A percentile compares a stretch with the other conserved stretches of the same genome.
Evolutionary conservation across 2,797 vertebrate genomes (phyloP).

Genomic region (Semotilus atromaculatus): DNA sequence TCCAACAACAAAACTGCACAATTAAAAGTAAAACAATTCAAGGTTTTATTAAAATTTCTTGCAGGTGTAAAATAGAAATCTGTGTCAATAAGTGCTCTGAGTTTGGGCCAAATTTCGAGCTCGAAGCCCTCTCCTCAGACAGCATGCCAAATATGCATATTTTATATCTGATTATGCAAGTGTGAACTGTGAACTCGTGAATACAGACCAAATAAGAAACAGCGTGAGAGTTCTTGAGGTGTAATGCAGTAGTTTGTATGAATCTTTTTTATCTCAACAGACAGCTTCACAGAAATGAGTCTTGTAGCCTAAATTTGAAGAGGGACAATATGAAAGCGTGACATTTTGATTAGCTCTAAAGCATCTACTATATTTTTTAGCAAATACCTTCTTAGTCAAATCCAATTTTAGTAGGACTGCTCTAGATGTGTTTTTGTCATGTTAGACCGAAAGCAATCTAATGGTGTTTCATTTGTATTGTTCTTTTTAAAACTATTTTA

Average conservation of each 20-base stretch:
- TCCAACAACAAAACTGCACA: background rate
- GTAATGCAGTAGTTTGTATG: background rate
- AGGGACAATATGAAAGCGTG: background rate
- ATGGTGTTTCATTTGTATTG: background rate
- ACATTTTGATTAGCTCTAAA: constrained; percentile 14
- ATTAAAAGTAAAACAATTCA: background rate
- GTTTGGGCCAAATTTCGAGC: background rate
- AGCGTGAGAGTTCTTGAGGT: background rate
- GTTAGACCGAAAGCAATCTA: background rate
- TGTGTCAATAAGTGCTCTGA: too few relatives aligned
- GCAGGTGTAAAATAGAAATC: background rate
- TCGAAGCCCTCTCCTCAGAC: background rate
- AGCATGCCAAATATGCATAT: background rate
- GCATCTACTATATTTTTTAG: background rate
- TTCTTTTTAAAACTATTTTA: background rate
- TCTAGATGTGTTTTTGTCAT: background rate
- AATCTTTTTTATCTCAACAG: constrained; percentile 24
- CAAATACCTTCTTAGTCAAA: background rate
- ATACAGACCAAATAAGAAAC: constrained; percentile 5
- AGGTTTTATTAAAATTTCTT: background rate
- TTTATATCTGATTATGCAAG: background rate
- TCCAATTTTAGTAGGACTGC: background rate
- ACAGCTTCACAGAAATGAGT: background rate
- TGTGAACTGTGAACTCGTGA: background rate
- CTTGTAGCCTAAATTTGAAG: constrained; percentile 13